A percentile compares a stretch with the other conserved stretches of the same genome.
Evolutionary conservation across 2,888 invertebrate genomes (phyloP).

Genomic region (Scaptomyza flava): DNA sequence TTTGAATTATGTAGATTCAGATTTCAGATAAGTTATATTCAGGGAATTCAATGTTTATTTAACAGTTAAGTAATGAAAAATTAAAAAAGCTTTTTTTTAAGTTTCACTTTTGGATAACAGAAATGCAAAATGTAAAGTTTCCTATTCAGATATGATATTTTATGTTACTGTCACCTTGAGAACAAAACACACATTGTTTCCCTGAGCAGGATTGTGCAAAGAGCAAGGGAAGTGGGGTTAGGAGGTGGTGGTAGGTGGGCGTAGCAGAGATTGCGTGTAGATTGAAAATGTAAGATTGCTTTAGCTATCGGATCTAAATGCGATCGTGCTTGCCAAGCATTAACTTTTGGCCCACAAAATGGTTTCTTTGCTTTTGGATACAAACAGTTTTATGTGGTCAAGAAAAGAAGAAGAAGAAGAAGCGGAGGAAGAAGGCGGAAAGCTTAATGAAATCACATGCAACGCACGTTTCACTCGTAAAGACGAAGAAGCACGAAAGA

Average conservation of each 20-base stretch:
- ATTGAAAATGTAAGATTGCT: conserved; percentile 60
- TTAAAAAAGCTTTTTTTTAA: too few relatives aligned
- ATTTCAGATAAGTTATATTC: background rate
- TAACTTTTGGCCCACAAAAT: conserved; percentile 68
- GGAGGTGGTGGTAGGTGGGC: background rate
- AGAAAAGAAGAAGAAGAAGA: conserved; percentile 13
- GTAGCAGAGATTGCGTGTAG: conserved; percentile 42
- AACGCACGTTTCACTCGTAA: conserved; percentile 68
- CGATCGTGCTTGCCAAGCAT: conserved; percentile 65
- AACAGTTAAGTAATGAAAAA: too few relatives aligned
- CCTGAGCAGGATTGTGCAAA: conserved; percentile 4
- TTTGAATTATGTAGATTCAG: background rate
- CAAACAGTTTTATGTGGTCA: conserved; percentile 56
- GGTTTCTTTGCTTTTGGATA: conserved; percentile 39
- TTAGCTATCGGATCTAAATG: conserved; percentile 20
- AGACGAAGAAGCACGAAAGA: conserved; percentile 14
- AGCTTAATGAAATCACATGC: conserved; percentile 78
- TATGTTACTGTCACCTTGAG: too few relatives aligned
- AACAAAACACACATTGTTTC: too few relatives aligned
- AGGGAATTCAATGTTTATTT: too few relatives aligned
- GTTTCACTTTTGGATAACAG: too few relatives aligned
- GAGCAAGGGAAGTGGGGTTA: background rate
- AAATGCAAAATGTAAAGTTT: too few relatives aligned
- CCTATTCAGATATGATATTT: too few relatives aligned
- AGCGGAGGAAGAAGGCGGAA: conserved; percentile 10